phyloP scores from a whole-genome alignment of 1,140 invertebrate species.

The Penaeus chinensis region DNA sequence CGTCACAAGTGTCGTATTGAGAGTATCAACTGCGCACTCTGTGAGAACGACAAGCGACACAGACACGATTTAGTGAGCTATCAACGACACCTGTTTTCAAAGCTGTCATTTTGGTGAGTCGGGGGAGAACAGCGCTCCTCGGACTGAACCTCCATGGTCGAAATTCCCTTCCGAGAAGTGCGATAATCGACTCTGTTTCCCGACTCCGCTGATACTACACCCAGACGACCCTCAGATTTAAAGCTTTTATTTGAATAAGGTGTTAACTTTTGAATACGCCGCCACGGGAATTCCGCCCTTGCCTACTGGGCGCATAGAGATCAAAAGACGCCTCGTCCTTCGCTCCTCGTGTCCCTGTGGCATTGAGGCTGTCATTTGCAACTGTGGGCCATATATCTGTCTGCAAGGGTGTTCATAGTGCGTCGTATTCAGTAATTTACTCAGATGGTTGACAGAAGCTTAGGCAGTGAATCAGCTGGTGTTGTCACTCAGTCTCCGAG shows the following conservation, averaged over 20 bases:
- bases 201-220: neutral
- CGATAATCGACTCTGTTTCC: neutral
- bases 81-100: conserved; percentile 47
- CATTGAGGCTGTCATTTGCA: conserved; percentile 46
- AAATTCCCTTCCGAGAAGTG: neutral
- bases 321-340: neutral
- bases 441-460: conserved; percentile 39
- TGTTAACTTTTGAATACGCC: conserved; percentile 32
- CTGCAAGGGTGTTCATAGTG: conserved; percentile 37
- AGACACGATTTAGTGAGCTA: conserved; percentile 30
- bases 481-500: neutral
- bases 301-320: neutral
- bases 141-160: neutral
- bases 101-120: conserved; percentile 33
- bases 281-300: conserved; percentile 17
- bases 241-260: conserved; percentile 47
- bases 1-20: conserved; percentile 9
- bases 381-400: conserved; percentile 53
- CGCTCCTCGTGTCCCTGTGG: neutral
- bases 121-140: conserved; percentile 1
- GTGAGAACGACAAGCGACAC: conserved; percentile 45
- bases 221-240: conserved; percentile 33
- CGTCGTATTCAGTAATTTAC: conserved; percentile 39
- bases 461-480: conserved; percentile 29
- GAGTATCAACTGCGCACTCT: conserved; percentile 28